Evolutionary conservation across 2,888 invertebrate species (phyloP), one percentile per base, ranked within the genome.

Genomic region (Panopea generosa): DNA sequence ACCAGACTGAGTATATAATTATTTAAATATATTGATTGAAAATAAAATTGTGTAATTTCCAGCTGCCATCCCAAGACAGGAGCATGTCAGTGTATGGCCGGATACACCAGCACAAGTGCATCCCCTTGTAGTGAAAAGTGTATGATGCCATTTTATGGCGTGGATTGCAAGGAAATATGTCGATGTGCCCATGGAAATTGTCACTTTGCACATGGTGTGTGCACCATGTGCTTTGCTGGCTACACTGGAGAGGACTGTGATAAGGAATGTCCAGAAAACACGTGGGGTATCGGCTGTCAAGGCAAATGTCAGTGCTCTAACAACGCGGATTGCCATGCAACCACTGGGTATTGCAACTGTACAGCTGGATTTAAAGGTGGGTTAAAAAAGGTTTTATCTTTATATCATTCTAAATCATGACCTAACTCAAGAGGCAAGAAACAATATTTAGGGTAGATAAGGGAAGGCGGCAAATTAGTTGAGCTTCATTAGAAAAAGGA

Each of bases 1-100:
- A n/a, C n/a, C n/a, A n/a, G n/a, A n/a, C n/a, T n/a, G n/a, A n/a
- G n/a, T n/a, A n/a, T n/a, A n/a, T n/a, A n/a, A n/a, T n/a, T n/a
- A n/a, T n/a, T n/a, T n/a, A n/a, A n/a, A n/a, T n/a, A n/a, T n/a
- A n/a, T n/a, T n/a, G n/a, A n/a, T n/a, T n/a, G n/a, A n/a, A n/a
- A n/a, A n/a, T n/a, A n/a, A n/a, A n/a, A n/a, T n/a, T n/a, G n/a
- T n/a, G n/a, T n/a, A n/a, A n/a, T n/a, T 33, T 33, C 11, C 62
- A 86, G 85, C 38, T 93, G 93, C 77, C 87, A 93, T 72, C 84
- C 90, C 14, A 62, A 81, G 14, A 90, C 85, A 20, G 93, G 93
- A n/a, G 65, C 83, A 14, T 91, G 91, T 56, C 57, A 73, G 16
- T 91, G 90, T 82, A 55, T 65, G 26, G 68, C 83, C 14, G 89